Base-by-base conservation (phyloP, 1,140 invertebrate species). In the Micrasema minimum region DNA sequence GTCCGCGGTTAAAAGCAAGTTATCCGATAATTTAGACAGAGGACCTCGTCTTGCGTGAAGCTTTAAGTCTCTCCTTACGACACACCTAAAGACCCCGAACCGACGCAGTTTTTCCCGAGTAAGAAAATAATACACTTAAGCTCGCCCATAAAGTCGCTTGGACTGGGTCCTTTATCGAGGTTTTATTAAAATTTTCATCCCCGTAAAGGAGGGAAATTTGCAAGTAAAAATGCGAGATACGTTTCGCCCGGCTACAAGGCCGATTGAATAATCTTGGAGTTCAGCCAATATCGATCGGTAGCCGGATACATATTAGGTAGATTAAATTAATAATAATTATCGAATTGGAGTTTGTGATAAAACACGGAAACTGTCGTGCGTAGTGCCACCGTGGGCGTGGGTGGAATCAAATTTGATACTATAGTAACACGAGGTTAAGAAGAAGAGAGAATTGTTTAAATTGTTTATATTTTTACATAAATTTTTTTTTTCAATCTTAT, bases 181-280 rank as follows among this genome's bases (percentile, higher is more conserved):
- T 57, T 57, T 57, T 57, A 57, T 57, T 57, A 57, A 57, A 57
- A 57, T 57, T 57, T 38, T n/a, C 31, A 23, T 31, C 53, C 53
- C 23, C 12, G 9, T 6, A 57, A 37, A n/a, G 31, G n/a, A 31
- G n/a, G 3, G 3, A 35, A 55, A 57, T 35, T 57, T 35, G 53
- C 53, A 57, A 57, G 53, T 57, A 57, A 57, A 57, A 57, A 23
- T 57, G 53, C 23, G 53, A 57, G 53, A 57, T 57, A 57, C 53
- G 37, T 57, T 57, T 35, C 53, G n/a, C 31, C 20, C 16, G n/a
- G 50, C 31, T 37, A 16, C 31, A 31, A n/a, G 23, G 37, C 14
- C 53, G 53, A 38, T 57, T 35, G 53, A 57, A 57, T 57, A 37
- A 57, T 57, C 22, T 57, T 57, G 53, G 53, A 57, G 9, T 57